These are phyloP conservation scores for Oligia strigilis DNA, from an alignment of 2,888 invertebrate genomes.

Conservation along the genomic window DNA sequence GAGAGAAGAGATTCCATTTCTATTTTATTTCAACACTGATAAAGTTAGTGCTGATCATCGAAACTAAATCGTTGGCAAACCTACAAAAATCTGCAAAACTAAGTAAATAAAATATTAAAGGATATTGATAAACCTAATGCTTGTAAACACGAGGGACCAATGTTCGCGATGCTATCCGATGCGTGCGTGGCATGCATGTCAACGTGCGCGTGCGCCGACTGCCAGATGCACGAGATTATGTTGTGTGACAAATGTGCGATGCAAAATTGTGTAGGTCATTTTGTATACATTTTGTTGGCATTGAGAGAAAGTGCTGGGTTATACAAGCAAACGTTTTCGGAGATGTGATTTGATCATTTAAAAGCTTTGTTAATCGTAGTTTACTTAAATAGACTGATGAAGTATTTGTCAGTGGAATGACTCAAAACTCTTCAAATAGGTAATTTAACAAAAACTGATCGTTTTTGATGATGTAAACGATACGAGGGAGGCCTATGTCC, in stretches of 20 bases:
- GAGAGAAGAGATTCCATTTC: neutral
- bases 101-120: constrained; percentile 32
- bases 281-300: constrained; percentile 44
- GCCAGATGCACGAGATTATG: constrained; percentile 73
- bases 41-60: neutral
- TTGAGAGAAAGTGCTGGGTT: constrained; percentile 37
- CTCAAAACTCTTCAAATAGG: too few relatives aligned
- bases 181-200: constrained; percentile 77
- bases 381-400: too few relatives aligned
- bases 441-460: too few relatives aligned
- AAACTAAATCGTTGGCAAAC: neutral
- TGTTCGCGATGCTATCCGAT: constrained; percentile 76
- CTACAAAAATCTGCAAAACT: neutral
- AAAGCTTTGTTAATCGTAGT: too few relatives aligned
- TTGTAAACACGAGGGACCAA: constrained; percentile 67
- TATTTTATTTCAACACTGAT: neutral
- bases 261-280: constrained; percentile 65
- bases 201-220: constrained; percentile 77
- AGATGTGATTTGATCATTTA: neutral
- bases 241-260: constrained; percentile 73
- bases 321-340: neutral
- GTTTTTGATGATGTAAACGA: too few relatives aligned
- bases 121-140: constrained; percentile 59
- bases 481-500: too few relatives aligned
- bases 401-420: too few relatives aligned